Evolutionary conservation across 2,113 vertebrate species (phyloP), one percentile per base, ranked within the genome.

Genomic region (Gila orcuttii): DNA sequence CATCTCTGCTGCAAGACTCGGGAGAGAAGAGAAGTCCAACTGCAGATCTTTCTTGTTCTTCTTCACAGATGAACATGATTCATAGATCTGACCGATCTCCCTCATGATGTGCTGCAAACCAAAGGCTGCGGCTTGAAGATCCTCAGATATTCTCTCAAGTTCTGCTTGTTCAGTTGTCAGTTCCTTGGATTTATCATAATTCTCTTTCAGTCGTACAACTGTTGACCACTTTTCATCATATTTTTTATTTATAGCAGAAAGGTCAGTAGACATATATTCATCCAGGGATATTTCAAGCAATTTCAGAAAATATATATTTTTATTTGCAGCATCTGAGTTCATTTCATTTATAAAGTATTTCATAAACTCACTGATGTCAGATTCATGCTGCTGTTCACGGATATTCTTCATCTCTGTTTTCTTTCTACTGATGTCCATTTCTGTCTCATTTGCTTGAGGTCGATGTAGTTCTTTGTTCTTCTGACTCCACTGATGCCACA

Each of bases 261-360:
- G 76, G 5, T 89, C 62, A 2, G 71, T 81, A 84, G 87, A 75
- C 2, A 85, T 92, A 42, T 89, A 52, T 0, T 86, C 89, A 68
- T 95, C 92, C 55, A 94, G 85, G 47, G 92, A 86, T 1, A 92
- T 81, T 78, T 88, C 89, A 78, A 92, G 76, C 95, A 94, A 95
- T 78, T 94, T 93, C 2, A 95, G 86, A 84, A 95, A 96, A 87
- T 91, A 95, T 0, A 86, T 64, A 87, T 86, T 94, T 4, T 79
- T 87, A 3, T 83, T 89, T 39, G 68, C 59, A 66, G 84, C 5
- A 25, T 91, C 21, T 42, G 33, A 86, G 2, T 66, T 36, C 25
- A 94, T 93, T 87, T 92, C 95, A 45, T 94, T 93, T 64, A 91
- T 93, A 82, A 93, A 91, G 17, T 19, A 9, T 9, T 42, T 23